Percentiles rank a stretch among this genome's conserved stretches.
Conservation (phyloP, 2,888 invertebrate genomes). For the Bibio marci region DNA sequence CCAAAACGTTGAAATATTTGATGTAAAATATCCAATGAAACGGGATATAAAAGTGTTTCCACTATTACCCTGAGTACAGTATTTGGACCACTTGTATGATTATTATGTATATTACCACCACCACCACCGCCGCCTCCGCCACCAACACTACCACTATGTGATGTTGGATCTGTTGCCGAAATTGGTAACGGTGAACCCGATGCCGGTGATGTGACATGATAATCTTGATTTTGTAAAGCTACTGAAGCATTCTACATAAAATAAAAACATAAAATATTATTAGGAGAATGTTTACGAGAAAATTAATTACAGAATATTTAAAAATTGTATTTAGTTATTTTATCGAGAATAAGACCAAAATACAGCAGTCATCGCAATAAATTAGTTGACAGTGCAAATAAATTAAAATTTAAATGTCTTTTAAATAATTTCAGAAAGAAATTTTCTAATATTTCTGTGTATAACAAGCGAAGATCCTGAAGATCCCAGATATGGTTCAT, state of each 20-base stretch:
- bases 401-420: too few species aligned
- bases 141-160: constrained; percentile 15
- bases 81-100: constrained; percentile 65
- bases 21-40: constrained; percentile 91
- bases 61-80: constrained; percentile 95
- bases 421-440: too few species aligned
- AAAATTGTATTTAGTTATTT: too few species aligned
- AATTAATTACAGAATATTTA: too few species aligned
- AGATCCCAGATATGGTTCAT: too few species aligned
- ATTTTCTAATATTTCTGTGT: too few species aligned
- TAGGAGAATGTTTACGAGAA: too few species aligned
- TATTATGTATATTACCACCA: constrained; percentile 13
- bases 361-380: too few species aligned
- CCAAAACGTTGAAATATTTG: constrained; percentile 98
- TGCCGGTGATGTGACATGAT: constrained; percentile 39
- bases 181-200: constrained; percentile 46
- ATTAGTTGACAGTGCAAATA: too few species aligned
- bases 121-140: constrained; percentile 8
- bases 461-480: too few species aligned
- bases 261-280: constrained; percentile 12
- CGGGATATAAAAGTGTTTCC: constrained; percentile 97
- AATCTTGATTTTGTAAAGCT: constrained; percentile 69
- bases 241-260: constrained; percentile 65
- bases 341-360: too few species aligned
- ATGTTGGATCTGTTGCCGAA: constrained; percentile 30